These are phyloP conservation scores for Microctonus aethiopoides DNA, from an alignment of 2,888 invertebrate genomes.

Conservation along the genomic window DNA sequence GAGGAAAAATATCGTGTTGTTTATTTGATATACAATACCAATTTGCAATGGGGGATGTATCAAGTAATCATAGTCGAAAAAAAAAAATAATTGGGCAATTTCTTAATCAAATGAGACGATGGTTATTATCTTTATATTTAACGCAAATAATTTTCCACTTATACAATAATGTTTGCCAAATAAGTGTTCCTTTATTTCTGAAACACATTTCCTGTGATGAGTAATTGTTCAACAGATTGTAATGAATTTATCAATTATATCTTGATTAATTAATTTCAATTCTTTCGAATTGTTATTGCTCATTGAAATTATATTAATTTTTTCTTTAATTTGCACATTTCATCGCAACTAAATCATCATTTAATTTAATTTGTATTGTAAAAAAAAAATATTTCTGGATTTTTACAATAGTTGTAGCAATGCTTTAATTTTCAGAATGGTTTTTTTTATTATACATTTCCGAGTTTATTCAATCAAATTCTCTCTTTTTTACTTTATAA, in stretches of 20 bases:
- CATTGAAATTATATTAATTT: not conserved
- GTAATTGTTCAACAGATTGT: not conserved
- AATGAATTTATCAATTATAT: not conserved
- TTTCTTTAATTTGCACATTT: not conserved
- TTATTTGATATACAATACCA: not conserved
- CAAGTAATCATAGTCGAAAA: not conserved
- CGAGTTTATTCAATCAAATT: not conserved
- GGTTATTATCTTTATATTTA: not conserved
- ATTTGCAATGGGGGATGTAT: not conserved
- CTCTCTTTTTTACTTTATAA: not conserved
- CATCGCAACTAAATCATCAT: no score
- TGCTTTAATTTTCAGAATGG: no score
- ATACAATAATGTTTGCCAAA: not conserved
- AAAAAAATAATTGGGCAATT: not conserved
- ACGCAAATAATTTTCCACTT: not conserved
- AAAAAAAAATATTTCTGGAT: no score
- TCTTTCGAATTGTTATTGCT: no score
- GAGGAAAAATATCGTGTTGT: not conserved
- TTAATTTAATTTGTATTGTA: no score
- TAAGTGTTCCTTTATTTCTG: not conserved
- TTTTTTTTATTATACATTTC: no score
- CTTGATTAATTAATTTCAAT: not conserved
- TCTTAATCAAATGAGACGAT: not conserved
- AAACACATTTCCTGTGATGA: not conserved
- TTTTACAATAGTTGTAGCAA: no score